These are phyloP conservation scores for Steinernema khuongi DNA, from an alignment of 1,140 invertebrate species.

Conservation along the genomic window DNA sequence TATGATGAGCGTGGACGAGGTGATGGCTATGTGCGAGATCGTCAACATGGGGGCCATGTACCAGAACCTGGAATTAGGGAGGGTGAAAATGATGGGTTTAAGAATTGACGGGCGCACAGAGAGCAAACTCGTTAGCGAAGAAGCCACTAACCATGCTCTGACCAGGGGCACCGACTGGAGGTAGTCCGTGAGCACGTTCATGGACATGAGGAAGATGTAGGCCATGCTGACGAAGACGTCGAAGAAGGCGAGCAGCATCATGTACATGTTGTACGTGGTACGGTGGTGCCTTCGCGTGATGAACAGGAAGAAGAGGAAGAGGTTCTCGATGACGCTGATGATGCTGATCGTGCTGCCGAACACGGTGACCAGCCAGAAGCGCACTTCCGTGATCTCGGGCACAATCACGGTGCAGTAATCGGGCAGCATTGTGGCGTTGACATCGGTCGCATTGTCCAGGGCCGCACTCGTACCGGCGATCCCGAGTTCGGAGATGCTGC, in stretches of 20 bases:
- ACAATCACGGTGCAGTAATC: neutral
- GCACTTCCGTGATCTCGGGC: neutral
- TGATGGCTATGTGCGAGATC: slow-evolving; percentile 35
- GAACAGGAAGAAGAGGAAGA: slow-evolving; percentile 34
- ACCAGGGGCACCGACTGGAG: slow-evolving; percentile 19
- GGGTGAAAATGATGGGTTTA: neutral
- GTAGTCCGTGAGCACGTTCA: slow-evolving; percentile 28
- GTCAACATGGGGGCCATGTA: slow-evolving; percentile 37
- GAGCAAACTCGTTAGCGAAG: neutral
- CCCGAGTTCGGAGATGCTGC: neutral
- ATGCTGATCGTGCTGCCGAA: slow-evolving; percentile 28
- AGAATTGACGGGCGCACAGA: neutral
- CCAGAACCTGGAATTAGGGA: slow-evolving; percentile 20
- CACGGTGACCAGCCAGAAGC: slow-evolving; percentile 31
- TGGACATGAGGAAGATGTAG: slow-evolving; percentile 33
- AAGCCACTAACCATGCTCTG: slow-evolving; percentile 25
- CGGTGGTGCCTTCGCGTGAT: slow-evolving; percentile 31
- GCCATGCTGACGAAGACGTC: slow-evolving; percentile 38
- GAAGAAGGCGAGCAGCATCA: slow-evolving; percentile 33
- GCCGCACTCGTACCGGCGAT: neutral
- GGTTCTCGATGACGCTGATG: slow-evolving; percentile 30
- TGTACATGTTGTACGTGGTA: slow-evolving; percentile 32
- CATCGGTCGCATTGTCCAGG: neutral
- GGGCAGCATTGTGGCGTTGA: neutral
- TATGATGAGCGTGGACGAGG: slow-evolving; percentile 32